A percentile compares a stretch with the other conserved stretches of the same genome.
phyloP scores from a whole-genome alignment of 1,140 invertebrate genomes.

The Drosophila willistoni region DNA sequence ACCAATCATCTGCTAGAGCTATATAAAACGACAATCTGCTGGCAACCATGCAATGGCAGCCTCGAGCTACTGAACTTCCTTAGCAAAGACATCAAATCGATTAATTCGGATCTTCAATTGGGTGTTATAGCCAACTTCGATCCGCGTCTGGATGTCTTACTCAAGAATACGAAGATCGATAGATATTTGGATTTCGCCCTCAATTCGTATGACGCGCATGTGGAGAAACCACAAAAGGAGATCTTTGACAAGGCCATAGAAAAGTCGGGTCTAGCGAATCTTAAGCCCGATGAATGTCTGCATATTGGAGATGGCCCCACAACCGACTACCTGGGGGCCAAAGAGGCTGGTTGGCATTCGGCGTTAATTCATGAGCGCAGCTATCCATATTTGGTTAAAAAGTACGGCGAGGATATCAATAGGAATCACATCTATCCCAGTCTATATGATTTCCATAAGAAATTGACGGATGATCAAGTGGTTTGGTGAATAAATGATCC shows the following conservation, averaged over 20 bases:
- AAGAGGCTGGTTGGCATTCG: constrained; percentile 89
- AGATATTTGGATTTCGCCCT: constrained; percentile 92
- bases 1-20: constrained; percentile 86
- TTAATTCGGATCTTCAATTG: constrained; percentile 83
- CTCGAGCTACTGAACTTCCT: constrained; percentile 87
- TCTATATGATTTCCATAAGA: constrained; percentile 82
- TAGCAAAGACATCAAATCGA: constrained; percentile 68
- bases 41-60: constrained; percentile 88
- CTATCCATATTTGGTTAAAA: constrained; percentile 60
- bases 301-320: constrained; percentile 92
- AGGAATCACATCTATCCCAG: constrained; percentile 70
- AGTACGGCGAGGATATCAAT: constrained; percentile 73
- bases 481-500: constrained; percentile 53
- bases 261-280: constrained; percentile 78
- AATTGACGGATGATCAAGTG: constrained; percentile 65
- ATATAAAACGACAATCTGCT: constrained; percentile 88
- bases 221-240: constrained; percentile 88
- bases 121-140: constrained; percentile 96
- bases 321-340: constrained; percentile 91
- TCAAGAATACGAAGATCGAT: constrained; percentile 86
- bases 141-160: constrained; percentile 88
- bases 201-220: constrained; percentile 89
- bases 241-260: constrained; percentile 90
- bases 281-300: constrained; percentile 86
- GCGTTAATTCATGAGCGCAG: constrained; percentile 85